phyloP scores from a whole-genome alignment of 2,113 vertebrate species.

The Xiphophorus maculatus region DNA sequence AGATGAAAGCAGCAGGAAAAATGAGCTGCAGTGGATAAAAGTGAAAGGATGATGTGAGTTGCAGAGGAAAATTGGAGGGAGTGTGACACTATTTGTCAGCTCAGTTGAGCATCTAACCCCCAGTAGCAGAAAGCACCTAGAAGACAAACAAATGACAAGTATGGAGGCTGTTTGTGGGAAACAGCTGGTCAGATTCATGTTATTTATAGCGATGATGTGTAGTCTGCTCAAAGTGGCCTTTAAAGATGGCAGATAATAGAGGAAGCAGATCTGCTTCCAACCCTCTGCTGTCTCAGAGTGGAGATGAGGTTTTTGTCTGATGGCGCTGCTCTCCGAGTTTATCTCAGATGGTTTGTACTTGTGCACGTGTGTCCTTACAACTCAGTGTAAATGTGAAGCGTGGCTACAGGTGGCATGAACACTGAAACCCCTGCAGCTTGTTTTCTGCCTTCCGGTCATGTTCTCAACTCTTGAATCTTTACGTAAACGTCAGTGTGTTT shows the following conservation, averaged over 20 bases:
- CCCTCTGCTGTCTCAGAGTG: constrained; percentile 3
- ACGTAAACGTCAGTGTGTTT: background rate
- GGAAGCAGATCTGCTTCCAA: constrained; percentile 20
- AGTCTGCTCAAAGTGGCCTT: constrained; percentile 27
- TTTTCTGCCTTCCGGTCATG: background rate
- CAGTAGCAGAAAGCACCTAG: background rate
- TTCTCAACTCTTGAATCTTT: background rate
- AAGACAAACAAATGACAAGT: background rate
- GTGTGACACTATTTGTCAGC: constrained; percentile 1
- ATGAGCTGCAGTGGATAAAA: constrained; percentile 37
- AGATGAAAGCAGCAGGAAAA: constrained; percentile 37
- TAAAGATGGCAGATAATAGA: constrained; percentile 32
- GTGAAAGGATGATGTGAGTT: constrained; percentile 33
- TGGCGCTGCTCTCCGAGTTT: background rate
- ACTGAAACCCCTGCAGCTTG: background rate
- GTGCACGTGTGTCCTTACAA: background rate
- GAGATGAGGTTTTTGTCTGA: constrained; percentile 11
- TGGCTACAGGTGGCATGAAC: constrained; percentile 6
- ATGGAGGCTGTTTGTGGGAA: constrained; percentile 10
- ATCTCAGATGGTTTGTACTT: background rate
- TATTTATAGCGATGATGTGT: constrained; percentile 55
- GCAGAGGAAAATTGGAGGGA: constrained; percentile 19
- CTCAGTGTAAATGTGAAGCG: background rate
- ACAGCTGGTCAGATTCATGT: constrained; percentile 37
- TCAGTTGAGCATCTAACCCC: background rate